Base-by-base conservation (phyloP, 2,113 vertebrate species). In the Rhinichthys klamathensis region DNA sequence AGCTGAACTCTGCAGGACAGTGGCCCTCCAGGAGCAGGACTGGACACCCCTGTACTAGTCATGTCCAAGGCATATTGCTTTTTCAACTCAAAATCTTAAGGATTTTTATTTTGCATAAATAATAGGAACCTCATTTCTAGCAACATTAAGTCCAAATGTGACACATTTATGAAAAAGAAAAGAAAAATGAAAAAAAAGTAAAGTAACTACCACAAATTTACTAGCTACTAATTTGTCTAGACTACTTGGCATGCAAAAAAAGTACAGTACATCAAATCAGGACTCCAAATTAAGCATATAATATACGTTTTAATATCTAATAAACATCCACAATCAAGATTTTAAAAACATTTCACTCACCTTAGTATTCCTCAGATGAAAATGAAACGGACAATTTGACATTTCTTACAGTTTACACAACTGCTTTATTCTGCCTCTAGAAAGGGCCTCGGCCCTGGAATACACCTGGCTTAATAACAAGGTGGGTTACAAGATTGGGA, bases 391-490 rank as follows among this genome's bases (percentile, higher is more conserved):
- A 60, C n/a, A 65, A 56, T 23, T 23, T 49, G n/a, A 82, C 75
- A 82, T 27, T 6, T 61, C 10, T 38, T 38, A 27, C 77, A 83
- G 69, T 75, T 80, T 80, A 84, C 84, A 82, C 67, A 80, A 85
- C 41, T 85, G 49, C 86, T 95, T 95, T 93, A 93, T 94, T 94
- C 41, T 77, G 84, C 80, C 84, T 84, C 84, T 61, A 67, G 78
- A 83, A 72, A 73, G 79, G 80, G 27, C 10, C 3, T 16, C 18
- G 38, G 76, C 56, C 84, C 73, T 72, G 70, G 35, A 88, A 88
- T 81, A 88, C 87, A 86, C 75, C 83, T 15, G 41, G 35, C 32
- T 72, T 87, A 73, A 49, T 69, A 74, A 85, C 60, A 85, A 58
- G 54, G 30, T 65, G 56, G 44, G 74, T 72, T 88, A 84, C 85